Evolutionary conservation across 1,140 invertebrate genomes (phyloP), one percentile per base, ranked within the genome.

Genomic region (Dolichoris vasculosae): DNA sequence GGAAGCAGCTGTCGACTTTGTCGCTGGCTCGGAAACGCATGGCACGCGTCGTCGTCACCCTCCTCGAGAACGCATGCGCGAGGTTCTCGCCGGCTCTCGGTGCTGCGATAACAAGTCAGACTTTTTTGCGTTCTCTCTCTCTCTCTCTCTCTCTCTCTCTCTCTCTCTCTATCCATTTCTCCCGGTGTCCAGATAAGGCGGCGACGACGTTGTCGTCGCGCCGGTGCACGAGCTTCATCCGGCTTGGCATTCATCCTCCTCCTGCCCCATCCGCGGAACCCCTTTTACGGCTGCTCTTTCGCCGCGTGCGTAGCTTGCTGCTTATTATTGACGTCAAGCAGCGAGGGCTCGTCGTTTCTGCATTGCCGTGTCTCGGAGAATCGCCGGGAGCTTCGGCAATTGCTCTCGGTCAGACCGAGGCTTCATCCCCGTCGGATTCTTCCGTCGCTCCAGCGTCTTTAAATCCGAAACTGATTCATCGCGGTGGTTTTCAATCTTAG

Each of bases 241-340:
- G 3, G 17, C 11, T 20, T 23, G 55, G 55, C 3, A 13, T 23
- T 32, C 26, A 23, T 20, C 79, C 48, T 17, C 32, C 59, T 17
- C 59, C 78, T 20, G 0, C n/a, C 73, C n/a, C n/a, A 15, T 40
- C 73, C 26, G 3, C 9, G 17, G 38, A 2, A 13, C 2, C 71
- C 1, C 40, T 6, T 46, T n/a, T 46, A n/a, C 40, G 38, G n/a
- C 48, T 55, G 46, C 76, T 55, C 46, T 55, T 59, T 78, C 76
- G 76, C 40, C 40, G 43, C 32, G 35, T 20, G 35, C 43, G 43
- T 48, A 46, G n/a, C 2, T 6, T 26, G 43, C 9, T 59, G 77
- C 55, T 64, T 35, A 59, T 67, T 81, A 67, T 46, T 81, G 77
- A 38, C 51, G 77, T 79, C 48, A 59, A 48, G 43, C 38, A 3